Evolutionary conservation across 1,140 invertebrate species (phyloP).

Genomic region (Hetaerina americana): DNA sequence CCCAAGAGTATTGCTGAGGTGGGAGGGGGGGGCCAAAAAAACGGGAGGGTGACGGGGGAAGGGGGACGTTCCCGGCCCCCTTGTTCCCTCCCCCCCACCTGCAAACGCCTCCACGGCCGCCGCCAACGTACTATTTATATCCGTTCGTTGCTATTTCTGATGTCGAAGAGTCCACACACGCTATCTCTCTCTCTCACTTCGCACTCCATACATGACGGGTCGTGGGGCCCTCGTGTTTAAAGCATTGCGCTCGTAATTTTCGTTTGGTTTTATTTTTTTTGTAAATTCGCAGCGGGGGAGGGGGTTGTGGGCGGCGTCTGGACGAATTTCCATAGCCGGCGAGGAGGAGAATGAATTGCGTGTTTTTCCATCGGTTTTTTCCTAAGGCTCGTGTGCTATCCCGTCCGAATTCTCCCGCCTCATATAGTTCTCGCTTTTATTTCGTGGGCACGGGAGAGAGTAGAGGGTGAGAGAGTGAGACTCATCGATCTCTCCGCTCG

Average conservation of each 20-base stretch:
- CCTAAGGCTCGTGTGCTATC: neutral
- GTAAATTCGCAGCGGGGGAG: no score
- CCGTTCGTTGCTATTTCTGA: neutral
- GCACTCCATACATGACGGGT: neutral
- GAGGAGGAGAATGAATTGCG: no score
- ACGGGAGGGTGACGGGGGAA: no score
- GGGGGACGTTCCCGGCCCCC: neutral
- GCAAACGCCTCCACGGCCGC: no score
- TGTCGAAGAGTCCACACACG: neutral
- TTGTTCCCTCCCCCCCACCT: neutral
- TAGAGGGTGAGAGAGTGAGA: no score
- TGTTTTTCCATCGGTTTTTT: no score
- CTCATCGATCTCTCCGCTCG: neutral
- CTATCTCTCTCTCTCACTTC: no score
- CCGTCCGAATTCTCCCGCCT: neutral
- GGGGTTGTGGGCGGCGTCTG: no score
- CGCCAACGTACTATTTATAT: neutral
- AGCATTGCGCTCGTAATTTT: neutral
- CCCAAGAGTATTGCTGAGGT: neutral
- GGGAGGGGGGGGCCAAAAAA: no score
- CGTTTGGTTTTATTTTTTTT: no score
- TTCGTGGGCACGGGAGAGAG: no score
- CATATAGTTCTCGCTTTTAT: neutral
- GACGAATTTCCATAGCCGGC: no score
- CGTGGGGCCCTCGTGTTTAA: neutral